A percentile compares a stretch with the other conserved stretches of the same genome.
Conservation (phyloP, 2,888 invertebrate species). For the Desoria tigrina region DNA sequence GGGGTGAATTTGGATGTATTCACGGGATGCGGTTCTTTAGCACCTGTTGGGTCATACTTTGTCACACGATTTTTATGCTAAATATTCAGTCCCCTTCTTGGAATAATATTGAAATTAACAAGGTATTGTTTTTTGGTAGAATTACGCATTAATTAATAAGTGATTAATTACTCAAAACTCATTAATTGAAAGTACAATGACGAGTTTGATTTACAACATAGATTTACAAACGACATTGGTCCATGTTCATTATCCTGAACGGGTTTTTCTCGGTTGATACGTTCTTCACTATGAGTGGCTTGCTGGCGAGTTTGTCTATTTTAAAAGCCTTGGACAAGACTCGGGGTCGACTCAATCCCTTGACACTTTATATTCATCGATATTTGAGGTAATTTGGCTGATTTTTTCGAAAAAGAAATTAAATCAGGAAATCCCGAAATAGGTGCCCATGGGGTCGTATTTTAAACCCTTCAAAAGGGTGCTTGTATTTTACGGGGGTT, state of each 20-base stretch:
- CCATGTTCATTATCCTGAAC: neutral
- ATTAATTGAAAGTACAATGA: too few species aligned
- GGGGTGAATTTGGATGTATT: constrained; percentile 25
- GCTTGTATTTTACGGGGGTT: too few species aligned
- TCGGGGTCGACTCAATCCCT: constrained; percentile 16
- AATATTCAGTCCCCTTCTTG: constrained; percentile 10
- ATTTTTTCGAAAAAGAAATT: neutral
- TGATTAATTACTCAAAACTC: too few species aligned
- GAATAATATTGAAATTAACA: constrained; percentile 19
- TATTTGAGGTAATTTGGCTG: constrained; percentile 18
- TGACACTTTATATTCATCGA: constrained; percentile 20
- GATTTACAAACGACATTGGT: constrained; percentile 14
- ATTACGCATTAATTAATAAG: too few species aligned
- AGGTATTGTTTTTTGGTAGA: too few species aligned
- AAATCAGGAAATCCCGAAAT: too few species aligned
- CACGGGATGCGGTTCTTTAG: constrained; percentile 46
- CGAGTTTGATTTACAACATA: too few species aligned
- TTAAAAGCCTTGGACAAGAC: constrained; percentile 11
- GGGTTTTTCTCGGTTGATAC: constrained; percentile 20
- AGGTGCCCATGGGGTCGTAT: too few species aligned
- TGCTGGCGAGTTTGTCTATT: constrained; percentile 12
- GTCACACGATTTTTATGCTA: constrained; percentile 25
- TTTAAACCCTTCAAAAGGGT: too few species aligned
- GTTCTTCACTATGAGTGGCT: constrained; percentile 24
- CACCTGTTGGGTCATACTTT: constrained; percentile 44